A percentile compares a stretch with the other conserved stretches of the same genome.
Evolutionary conservation across 2,888 invertebrate genomes (phyloP).

Genomic region (Caenorhabditis sp.): DNA sequence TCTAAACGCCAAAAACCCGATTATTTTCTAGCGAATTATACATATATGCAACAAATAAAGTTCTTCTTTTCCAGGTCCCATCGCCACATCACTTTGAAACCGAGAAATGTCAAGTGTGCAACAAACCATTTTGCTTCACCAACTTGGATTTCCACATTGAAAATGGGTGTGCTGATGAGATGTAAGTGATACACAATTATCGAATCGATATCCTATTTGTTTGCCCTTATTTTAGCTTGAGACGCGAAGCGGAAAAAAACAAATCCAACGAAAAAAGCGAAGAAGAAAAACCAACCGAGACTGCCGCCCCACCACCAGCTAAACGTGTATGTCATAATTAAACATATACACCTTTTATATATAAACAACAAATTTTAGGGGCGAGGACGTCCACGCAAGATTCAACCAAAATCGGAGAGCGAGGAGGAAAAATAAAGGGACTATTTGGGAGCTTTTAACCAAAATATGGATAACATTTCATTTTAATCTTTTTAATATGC

Average conservation of each 20-base stretch:
- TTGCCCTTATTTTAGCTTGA: not conserved
- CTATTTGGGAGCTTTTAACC: not conserved
- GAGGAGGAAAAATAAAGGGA: constrained; percentile 1
- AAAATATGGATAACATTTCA: not conserved
- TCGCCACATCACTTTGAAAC: not conserved
- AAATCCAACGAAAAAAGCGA: not conserved
- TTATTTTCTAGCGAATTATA: too few relatives aligned
- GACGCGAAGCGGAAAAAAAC: not conserved
- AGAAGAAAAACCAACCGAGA: not conserved
- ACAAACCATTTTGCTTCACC: constrained; percentile 19
- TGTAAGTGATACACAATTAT: constrained; percentile 15
- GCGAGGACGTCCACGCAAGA: not conserved
- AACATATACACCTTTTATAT: not conserved
- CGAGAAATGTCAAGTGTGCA: constrained; percentile 29
- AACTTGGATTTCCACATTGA: constrained; percentile 35
- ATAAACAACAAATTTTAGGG: not conserved
- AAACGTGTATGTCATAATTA: not conserved
- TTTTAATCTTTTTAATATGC: not conserved
- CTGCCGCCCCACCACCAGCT: not conserved
- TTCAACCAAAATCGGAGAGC: not conserved
- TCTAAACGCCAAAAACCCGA: too few relatives aligned
- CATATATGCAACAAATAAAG: too few relatives aligned
- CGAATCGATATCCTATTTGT: too few relatives aligned
- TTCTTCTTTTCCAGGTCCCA: not conserved
- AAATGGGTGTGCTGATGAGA: constrained; percentile 30